These are phyloP conservation scores for Apamea epomidion DNA, from an alignment of 2,888 invertebrate species.

Conservation along the genomic window DNA sequence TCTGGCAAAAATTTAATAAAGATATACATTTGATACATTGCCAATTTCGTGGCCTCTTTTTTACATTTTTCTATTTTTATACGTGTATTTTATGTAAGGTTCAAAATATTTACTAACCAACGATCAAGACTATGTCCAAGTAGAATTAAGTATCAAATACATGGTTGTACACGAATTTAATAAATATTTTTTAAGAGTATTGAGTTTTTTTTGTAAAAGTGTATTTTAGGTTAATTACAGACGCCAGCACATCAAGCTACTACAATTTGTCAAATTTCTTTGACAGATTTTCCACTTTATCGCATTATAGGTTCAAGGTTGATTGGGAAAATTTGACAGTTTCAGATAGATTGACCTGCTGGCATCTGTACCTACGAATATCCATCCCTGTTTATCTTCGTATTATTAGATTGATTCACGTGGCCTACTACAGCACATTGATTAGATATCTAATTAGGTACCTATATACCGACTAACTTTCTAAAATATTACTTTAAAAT, in stretches of 20 bases:
- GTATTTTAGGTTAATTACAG: background rate
- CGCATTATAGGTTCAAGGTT: too few species aligned
- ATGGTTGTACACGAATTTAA: slow-evolving; percentile 51
- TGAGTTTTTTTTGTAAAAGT: slow-evolving; percentile 30
- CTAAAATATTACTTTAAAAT: background rate
- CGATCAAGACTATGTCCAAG: slow-evolving; percentile 27
- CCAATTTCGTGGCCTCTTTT: background rate
- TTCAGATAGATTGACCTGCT: too few species aligned
- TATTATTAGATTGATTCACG: background rate
- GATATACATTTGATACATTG: background rate
- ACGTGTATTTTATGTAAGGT: slow-evolving; percentile 3
- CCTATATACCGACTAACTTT: background rate
- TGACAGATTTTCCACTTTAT: too few species aligned
- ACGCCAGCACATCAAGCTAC: too few species aligned
- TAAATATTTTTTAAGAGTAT: slow-evolving; percentile 55
- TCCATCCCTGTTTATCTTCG: background rate
- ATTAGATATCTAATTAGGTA: background rate
- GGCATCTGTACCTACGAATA: background rate
- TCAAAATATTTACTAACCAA: slow-evolving; percentile 21
- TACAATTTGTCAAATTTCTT: too few species aligned
- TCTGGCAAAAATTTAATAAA: background rate
- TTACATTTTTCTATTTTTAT: slow-evolving; percentile 22
- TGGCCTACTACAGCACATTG: background rate
- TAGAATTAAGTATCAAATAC: slow-evolving; percentile 33
- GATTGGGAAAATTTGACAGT: too few species aligned